Evolutionary conservation across 2,113 vertebrate genomes (phyloP).

Genomic region (Rissa tridactyla): DNA sequence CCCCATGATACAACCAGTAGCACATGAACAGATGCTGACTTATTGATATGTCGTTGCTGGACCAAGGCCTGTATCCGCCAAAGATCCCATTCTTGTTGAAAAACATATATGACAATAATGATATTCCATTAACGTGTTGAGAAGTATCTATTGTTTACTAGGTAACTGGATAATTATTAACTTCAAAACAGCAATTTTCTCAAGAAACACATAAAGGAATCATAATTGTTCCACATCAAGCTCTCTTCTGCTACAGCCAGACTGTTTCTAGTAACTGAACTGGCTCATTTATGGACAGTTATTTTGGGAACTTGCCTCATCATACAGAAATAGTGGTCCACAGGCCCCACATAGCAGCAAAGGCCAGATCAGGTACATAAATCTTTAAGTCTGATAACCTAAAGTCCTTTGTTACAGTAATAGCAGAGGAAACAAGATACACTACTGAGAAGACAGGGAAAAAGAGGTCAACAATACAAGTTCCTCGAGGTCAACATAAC

Average conservation of each 20-base stretch:
- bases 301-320: not conserved
- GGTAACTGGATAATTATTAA: not conserved
- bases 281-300: not conserved
- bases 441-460: not conserved
- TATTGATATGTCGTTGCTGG: fast-evolving
- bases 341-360: not conserved
- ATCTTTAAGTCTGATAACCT: not conserved
- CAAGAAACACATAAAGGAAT: not conserved
- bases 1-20: not conserved
- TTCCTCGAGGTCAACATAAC: not conserved
- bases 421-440: not conserved
- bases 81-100: not conserved
- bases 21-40: not conserved
- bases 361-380: not conserved
- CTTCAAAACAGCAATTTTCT: not conserved
- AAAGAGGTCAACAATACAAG: not conserved
- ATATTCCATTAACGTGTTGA: not conserved
- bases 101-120: not conserved
- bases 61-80: not conserved
- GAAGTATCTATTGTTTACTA: not conserved
- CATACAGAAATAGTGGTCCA: not conserved
- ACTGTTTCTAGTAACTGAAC: not conserved
- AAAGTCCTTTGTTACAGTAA: not conserved
- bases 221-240: not conserved
- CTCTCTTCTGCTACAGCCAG: not conserved